Conservation (phyloP, 2,113 vertebrate species). For the Hiodon tergisus region DNA sequence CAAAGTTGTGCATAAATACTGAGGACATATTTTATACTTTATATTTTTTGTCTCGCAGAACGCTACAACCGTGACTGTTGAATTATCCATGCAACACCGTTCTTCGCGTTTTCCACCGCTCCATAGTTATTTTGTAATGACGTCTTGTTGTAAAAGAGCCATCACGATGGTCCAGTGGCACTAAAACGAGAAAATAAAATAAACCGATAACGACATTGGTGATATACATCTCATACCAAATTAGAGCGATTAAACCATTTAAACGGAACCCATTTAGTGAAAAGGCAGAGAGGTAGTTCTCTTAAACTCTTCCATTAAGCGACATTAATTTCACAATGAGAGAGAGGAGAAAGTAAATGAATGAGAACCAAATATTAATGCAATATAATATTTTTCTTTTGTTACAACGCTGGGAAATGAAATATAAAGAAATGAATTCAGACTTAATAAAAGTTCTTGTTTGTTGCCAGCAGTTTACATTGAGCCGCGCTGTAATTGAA, state of each 20-base stretch:
- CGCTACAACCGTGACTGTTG: too few species aligned
- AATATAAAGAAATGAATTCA: slow-evolving; percentile 11
- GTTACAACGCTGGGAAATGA: background rate
- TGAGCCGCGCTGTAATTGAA: slow-evolving; percentile 21
- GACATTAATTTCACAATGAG: slow-evolving; percentile 1
- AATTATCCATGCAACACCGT: too few species aligned
- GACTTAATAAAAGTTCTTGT: slow-evolving; percentile 35
- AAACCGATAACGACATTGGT: background rate
- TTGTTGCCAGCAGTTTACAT: slow-evolving; percentile 17
- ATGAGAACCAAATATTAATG: background rate
- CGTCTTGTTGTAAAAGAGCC: too few species aligned
- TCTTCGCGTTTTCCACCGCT: too few species aligned
- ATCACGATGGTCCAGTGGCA: too few species aligned
- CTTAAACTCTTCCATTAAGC: slow-evolving; percentile 12
- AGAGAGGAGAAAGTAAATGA: background rate
- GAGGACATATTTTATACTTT: too few species aligned
- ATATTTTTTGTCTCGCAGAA: too few species aligned
- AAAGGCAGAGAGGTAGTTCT: slow-evolving; percentile 1
- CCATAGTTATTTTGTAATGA: too few species aligned
- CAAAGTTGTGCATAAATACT: too few species aligned
- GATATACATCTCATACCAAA: slow-evolving; percentile 19
- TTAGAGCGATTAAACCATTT: background rate
- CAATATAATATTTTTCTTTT: background rate
- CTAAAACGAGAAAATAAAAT: background rate
- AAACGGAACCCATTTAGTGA: background rate